phyloP scores from a whole-genome alignment of 1,140 invertebrate species.

The Diorhabda carinulata region DNA sequence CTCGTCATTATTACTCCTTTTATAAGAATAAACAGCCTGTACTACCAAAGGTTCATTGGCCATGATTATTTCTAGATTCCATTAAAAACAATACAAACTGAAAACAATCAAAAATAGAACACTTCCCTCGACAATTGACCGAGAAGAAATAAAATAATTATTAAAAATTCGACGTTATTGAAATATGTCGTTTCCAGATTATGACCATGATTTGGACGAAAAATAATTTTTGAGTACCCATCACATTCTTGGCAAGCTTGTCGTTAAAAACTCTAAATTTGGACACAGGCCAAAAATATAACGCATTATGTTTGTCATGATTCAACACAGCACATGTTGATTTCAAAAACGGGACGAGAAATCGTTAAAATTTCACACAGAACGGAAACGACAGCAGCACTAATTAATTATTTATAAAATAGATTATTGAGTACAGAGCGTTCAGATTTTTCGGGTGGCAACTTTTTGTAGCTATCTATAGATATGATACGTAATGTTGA shows the following conservation, averaged over 20 bases:
- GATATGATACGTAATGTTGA: too few species aligned
- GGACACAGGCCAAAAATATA: conserved; percentile 40
- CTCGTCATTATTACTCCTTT: conserved; percentile 96
- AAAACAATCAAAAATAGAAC: conserved; percentile 1
- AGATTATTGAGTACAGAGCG: too few species aligned
- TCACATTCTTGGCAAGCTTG: conserved; percentile 48
- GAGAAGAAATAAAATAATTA: conserved; percentile 8
- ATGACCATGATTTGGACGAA: conserved; percentile 37
- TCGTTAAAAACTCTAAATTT: conserved; percentile 27
- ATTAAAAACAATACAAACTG: conserved; percentile 15
- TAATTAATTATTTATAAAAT: too few species aligned
- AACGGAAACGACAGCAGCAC: too few species aligned
- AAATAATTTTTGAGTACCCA: conserved; percentile 43
- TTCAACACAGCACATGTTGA: conserved; percentile 14
- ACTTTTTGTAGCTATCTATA: too few species aligned
- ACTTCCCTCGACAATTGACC: not conserved
- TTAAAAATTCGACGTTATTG: conserved; percentile 10
- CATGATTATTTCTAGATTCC: conserved; percentile 48
- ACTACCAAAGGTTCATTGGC: conserved; percentile 68
- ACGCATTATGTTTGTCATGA: conserved; percentile 21
- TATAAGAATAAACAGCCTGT: conserved; percentile 87
- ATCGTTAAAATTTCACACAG: too few species aligned
- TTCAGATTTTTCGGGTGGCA: too few species aligned
- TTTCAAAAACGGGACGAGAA: not conserved
- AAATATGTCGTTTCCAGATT: conserved; percentile 22